Conservation (phyloP, 2,888 invertebrate genomes). For the Junonia oenone region DNA sequence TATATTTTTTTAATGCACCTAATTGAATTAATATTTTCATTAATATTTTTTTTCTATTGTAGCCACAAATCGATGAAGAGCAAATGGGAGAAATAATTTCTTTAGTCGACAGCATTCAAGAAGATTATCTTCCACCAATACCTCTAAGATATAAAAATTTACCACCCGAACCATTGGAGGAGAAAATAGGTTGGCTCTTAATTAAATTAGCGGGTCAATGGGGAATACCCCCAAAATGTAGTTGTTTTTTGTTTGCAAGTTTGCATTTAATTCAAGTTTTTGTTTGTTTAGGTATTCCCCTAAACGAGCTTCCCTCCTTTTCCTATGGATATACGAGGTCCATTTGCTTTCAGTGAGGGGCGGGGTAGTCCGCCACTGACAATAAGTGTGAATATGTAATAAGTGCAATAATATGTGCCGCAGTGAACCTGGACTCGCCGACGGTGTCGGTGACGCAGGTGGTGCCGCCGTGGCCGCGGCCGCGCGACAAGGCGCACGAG, state of each 20-base stretch:
- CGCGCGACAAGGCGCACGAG: slow-evolving; percentile 66
- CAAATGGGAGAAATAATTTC: slow-evolving; percentile 70
- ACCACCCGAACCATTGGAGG: slow-evolving; percentile 39
- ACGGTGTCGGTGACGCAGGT: slow-evolving; percentile 81
- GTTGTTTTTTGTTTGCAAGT: too few species aligned
- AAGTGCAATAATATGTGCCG: too few species aligned
- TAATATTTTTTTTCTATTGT: background rate
- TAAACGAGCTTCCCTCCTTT: too few species aligned
- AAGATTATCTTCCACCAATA: slow-evolving; percentile 64
- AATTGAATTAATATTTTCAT: background rate
- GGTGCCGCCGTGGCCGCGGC: slow-evolving; percentile 67
- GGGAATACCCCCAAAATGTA: too few species aligned
- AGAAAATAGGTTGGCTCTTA: too few species aligned
- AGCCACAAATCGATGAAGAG: slow-evolving; percentile 55
- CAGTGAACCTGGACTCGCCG: slow-evolving; percentile 78
- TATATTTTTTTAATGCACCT: background rate
- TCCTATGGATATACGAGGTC: too few species aligned
- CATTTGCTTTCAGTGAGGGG: too few species aligned
- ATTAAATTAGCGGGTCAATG: too few species aligned
- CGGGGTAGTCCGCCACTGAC: too few species aligned
- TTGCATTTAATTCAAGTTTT: too few species aligned
- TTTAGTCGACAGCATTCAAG: slow-evolving; percentile 68
- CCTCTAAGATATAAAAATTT: slow-evolving; percentile 56
- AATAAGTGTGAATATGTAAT: background rate
- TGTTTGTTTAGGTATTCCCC: too few species aligned